Evolutionary conservation across 2,888 invertebrate species (phyloP), one percentile per base, ranked within the genome.

Genomic region (Amphipyra berbera): DNA sequence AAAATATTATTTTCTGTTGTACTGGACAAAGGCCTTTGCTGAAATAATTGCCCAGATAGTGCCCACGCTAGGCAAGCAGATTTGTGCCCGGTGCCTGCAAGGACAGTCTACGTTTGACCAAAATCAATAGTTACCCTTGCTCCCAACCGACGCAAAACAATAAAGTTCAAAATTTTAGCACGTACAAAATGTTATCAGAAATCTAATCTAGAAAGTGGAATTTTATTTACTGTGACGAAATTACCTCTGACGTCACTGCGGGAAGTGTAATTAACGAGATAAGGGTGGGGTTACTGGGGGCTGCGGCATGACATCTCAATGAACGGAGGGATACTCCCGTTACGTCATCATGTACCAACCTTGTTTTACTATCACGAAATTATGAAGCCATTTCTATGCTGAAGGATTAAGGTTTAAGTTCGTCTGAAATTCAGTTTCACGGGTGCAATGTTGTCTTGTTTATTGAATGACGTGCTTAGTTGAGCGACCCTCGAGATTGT

Each of bases 201-300:
- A 66, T 73, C 55, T 62, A 70, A 70, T 78, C 41, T 68, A 52
- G 56, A 63, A 69, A 71, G 61, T 79, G 59, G 54, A 75, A 73
- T 61, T 84, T 78, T 79, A 74, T 79, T 81, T 77, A 60, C 64
- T 55, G 74, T 78, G 73, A 76, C 79, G 80, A 75, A 79, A 78
- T 78, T 79, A 68, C 47, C 46, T 57, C 71, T 88, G 90, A 89
- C 90, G 90, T 90, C 87, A 89, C 59, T 71, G 30, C 75, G 77
- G 64, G 71, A 61, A 68, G 71, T 72, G 70, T 74, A 78, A 84
- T 84, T 84, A 84, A 72, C 72, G 68, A 68, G 78, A 79, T 72
- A 76, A 74, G 74, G 76, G 78, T 65, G 78, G 75, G 76, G 52
- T 7, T 44, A 9, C 38, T 67, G 35, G 53, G 67, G 74, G 68